Evolutionary conservation across 2,888 invertebrate species (phyloP).

Genomic region (Cryptus viduatorius): DNA sequence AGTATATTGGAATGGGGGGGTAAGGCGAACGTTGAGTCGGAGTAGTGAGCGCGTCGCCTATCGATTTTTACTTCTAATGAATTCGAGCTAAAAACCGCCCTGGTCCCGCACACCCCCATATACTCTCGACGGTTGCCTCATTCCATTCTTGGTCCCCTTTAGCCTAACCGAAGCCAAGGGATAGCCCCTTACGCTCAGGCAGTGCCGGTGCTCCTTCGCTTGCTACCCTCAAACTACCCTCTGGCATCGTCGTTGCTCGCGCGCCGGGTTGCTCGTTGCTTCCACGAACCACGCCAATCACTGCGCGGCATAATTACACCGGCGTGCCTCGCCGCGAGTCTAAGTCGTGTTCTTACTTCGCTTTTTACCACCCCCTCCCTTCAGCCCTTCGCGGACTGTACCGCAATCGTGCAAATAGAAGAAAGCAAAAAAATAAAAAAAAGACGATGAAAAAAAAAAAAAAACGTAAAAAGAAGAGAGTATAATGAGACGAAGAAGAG

Average conservation of each 20-base stretch:
- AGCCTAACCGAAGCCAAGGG: constrained; percentile 68
- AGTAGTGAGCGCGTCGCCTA: constrained; percentile 82
- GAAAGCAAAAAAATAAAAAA: constrained; percentile 63
- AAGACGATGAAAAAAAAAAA: constrained; percentile 46
- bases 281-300: constrained; percentile 84
- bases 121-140: constrained; percentile 57
- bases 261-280: constrained; percentile 78
- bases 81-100: constrained; percentile 84
- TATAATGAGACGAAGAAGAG: constrained; percentile 53
- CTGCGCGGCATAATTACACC: constrained; percentile 84
- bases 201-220: constrained; percentile 39
- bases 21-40: constrained; percentile 69
- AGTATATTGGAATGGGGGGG: constrained; percentile 51
- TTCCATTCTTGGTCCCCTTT: constrained; percentile 68
- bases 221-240: constrained; percentile 68
- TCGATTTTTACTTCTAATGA: constrained; percentile 84
- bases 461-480: constrained; percentile 22
- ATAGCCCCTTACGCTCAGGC: constrained; percentile 65
- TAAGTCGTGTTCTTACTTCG: constrained; percentile 79
- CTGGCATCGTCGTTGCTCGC: constrained; percentile 60
- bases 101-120: constrained; percentile 64
- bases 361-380: constrained; percentile 49
- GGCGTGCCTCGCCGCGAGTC: constrained; percentile 77
- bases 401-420: constrained; percentile 73
- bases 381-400: constrained; percentile 71